phyloP scores from a whole-genome alignment of 2,888 invertebrate species.

The Morpho achilles region DNA sequence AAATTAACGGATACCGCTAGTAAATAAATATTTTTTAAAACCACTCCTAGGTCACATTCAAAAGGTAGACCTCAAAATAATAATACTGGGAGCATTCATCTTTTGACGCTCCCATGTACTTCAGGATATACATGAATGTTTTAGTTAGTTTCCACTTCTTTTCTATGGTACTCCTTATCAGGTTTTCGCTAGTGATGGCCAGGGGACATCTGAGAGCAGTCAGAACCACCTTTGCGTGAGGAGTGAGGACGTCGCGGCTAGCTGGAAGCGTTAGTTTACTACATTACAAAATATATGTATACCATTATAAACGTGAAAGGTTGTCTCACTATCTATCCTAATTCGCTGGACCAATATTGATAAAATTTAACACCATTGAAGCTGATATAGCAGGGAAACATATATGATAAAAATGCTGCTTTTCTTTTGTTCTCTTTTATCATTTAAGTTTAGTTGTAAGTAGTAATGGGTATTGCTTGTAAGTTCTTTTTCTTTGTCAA shows the following conservation, averaged over 20 bases:
- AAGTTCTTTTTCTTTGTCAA: no score
- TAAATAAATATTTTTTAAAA: neutral
- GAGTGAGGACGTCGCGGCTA: slow-evolving; percentile 40
- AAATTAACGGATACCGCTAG: no score
- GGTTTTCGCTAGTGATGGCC: slow-evolving; percentile 40
- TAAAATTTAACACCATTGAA: no score
- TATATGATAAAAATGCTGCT: no score
- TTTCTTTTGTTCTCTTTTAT: no score
- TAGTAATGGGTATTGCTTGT: no score
- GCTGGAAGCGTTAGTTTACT: slow-evolving; percentile 28
- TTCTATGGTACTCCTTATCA: slow-evolving; percentile 51
- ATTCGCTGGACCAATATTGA: no score
- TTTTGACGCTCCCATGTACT: slow-evolving; percentile 43
- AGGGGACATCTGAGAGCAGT: slow-evolving; percentile 41
- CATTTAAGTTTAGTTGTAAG: no score
- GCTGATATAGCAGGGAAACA: no score
- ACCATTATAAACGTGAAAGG: no score
- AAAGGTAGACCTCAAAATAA: slow-evolving; percentile 53
- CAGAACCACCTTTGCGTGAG: slow-evolving; percentile 39
- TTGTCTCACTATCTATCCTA: no score
- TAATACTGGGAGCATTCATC: slow-evolving; percentile 54
- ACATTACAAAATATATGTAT: no score
- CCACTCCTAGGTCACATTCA: neutral
- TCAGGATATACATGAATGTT: slow-evolving; percentile 44
- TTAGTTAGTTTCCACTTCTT: slow-evolving; percentile 50